Percentiles rank a stretch among this genome's conserved stretches.
Evolutionary conservation across 1,140 invertebrate genomes (phyloP).

Genomic region (Diploscapter pachys): DNA sequence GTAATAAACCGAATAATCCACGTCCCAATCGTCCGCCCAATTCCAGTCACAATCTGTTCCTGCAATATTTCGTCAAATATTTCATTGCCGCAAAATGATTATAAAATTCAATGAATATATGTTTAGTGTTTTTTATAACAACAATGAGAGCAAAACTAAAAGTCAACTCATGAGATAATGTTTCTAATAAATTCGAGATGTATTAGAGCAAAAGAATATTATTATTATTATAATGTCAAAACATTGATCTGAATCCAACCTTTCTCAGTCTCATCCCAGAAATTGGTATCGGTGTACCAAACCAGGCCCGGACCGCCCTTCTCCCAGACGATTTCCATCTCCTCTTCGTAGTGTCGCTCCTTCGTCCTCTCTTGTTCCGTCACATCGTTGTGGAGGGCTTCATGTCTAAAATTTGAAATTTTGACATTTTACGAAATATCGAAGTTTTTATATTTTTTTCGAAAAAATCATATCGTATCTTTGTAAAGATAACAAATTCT

Average conservation of each 20-base stretch:
- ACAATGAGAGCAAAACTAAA: neutral
- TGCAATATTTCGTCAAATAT: neutral
- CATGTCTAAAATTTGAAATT: constrained; percentile 60
- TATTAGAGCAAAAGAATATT: neutral
- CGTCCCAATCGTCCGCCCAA: constrained; percentile 68
- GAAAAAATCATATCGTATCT: neutral
- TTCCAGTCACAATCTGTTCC: constrained; percentile 66
- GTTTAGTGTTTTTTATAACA: neutral
- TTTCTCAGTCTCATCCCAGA: constrained; percentile 64
- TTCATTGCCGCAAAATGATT: neutral
- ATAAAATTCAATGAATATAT: neutral
- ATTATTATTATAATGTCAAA: neutral
- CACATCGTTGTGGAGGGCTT: constrained; percentile 67
- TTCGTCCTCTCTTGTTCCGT: constrained; percentile 59
- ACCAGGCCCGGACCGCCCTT: constrained; percentile 68
- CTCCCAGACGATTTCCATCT: constrained; percentile 68
- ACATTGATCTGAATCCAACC: neutral
- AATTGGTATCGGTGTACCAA: constrained; percentile 68
- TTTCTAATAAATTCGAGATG: neutral
- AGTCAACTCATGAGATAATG: neutral
- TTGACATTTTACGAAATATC: neutral
- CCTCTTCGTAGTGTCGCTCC: constrained; percentile 65
- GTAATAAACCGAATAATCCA: constrained; percentile 67
- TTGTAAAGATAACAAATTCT: neutral
- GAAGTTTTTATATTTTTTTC: neutral